Conservation (phyloP, 1,140 invertebrate species). For the Penaeus indicus region DNA sequence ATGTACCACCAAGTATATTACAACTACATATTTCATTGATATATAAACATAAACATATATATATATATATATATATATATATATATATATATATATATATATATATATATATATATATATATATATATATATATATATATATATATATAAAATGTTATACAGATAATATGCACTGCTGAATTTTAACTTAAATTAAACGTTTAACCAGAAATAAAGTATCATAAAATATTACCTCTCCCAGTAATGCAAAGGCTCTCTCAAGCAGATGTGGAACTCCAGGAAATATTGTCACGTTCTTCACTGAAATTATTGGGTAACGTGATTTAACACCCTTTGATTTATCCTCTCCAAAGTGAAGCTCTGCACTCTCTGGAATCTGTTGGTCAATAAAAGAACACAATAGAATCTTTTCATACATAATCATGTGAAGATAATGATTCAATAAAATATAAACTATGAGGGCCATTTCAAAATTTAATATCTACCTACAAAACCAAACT, state of each 20-base stretch:
- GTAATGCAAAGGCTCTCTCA: slow-evolving; percentile 74
- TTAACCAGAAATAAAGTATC: slow-evolving; percentile 14
- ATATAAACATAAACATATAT: no score
- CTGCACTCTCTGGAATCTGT: slow-evolving; percentile 67
- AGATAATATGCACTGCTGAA: background rate
- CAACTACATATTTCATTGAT: background rate
- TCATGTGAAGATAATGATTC: slow-evolving; percentile 5
- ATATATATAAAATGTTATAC: background rate
- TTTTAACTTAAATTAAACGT: background rate
- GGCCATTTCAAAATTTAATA: no score
- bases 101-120: background rate
- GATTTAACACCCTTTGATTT: slow-evolving; percentile 68
- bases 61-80: background rate
- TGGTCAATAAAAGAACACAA: slow-evolving; percentile 54
- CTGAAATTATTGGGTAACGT: slow-evolving; percentile 77
- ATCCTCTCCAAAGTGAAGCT: slow-evolving; percentile 66
- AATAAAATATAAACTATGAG: background rate
- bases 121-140: no score
- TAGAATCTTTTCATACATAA: background rate
- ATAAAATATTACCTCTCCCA: slow-evolving; percentile 69
- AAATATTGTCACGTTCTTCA: slow-evolving; percentile 83
- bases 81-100: background rate
- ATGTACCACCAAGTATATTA: background rate
- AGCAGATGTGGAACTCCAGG: slow-evolving; percentile 82
- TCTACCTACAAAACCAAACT: background rate